phyloP scores from a whole-genome alignment of 2,797 vertebrate genomes.

The Sternotherus odoratus region DNA sequence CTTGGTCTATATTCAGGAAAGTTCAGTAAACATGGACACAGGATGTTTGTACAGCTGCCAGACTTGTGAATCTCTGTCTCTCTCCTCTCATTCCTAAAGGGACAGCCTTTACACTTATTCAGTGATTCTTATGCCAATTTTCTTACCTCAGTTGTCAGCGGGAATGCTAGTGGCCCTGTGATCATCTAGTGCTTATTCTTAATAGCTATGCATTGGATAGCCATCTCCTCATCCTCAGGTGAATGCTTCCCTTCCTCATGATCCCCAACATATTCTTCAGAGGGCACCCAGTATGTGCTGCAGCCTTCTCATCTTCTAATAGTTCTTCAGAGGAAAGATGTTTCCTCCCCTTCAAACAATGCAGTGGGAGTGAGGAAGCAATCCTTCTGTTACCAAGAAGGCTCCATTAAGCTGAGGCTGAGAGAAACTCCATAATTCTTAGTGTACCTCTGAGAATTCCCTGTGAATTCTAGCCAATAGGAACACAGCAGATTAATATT shows the following conservation, averaged over 20 bases:
- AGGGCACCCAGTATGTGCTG: not conserved
- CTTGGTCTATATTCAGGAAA: not conserved
- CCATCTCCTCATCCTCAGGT: not conserved
- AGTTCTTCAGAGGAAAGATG: not conserved
- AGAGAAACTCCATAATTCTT: not conserved
- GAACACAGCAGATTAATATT: not conserved
- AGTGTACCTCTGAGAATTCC: not conserved
- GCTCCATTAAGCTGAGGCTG: not conserved
- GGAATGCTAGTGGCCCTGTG: not conserved
- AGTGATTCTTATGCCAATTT: not conserved
- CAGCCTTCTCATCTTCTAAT: not conserved
- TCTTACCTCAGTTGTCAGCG: not conserved
- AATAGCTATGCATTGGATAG: fast-evolving
- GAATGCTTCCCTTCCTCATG: not conserved
- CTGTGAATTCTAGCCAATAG: not conserved
- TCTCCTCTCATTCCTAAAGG: not conserved
- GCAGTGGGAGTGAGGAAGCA: fast-evolving
- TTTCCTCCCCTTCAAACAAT: not conserved
- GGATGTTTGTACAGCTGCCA: not conserved
- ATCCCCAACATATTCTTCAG: not conserved
- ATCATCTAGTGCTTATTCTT: not conserved
- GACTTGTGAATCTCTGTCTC: not conserved
- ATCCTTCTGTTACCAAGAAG: not conserved
- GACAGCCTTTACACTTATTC: not conserved
- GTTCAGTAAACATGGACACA: not conserved